Conservation (phyloP, 2,888 invertebrate species). For the Drosophila acutilabella region DNA sequence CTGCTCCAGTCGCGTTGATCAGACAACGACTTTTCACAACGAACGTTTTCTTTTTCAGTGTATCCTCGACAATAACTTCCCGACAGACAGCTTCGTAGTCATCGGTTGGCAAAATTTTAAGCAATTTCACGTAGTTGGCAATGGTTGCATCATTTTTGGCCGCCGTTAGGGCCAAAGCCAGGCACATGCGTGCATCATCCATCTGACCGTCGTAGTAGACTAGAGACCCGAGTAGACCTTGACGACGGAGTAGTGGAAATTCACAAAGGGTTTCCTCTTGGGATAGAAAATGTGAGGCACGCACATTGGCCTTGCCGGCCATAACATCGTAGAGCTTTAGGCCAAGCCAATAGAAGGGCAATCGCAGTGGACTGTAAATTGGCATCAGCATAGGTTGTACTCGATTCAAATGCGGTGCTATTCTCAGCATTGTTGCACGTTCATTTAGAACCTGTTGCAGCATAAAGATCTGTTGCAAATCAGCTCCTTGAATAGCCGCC, state of each 20-base stretch:
- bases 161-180: conserved; percentile 97
- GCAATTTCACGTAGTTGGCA: conserved; percentile 95
- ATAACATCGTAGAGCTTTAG: conserved; percentile 99
- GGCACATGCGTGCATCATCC: conserved; percentile 99
- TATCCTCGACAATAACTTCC: conserved; percentile 89
- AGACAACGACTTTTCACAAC: conserved; percentile 94
- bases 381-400: conserved; percentile 99
- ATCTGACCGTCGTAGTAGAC: conserved; percentile 99
- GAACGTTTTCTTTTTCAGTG: conserved; percentile 92
- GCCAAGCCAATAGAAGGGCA: conserved; percentile 99
- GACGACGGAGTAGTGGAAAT: conserved; percentile 98
- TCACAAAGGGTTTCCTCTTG: conserved; percentile 96
- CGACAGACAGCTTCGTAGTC: conserved; percentile 67
- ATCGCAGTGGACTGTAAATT: conserved; percentile 99
- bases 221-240: conserved; percentile 96
- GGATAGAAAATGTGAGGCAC: conserved; percentile 96
- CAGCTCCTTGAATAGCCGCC: conserved; percentile 94
- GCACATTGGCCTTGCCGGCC: conserved; percentile 96
- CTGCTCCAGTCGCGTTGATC: conserved; percentile 99
- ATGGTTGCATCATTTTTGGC: conserved; percentile 97
- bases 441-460: conserved; percentile 98
- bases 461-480: conserved; percentile 98
- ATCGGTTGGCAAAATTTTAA: conserved; percentile 84
- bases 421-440: conserved; percentile 95
- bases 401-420: conserved; percentile 98